Evolutionary conservation across 2,113 vertebrate species (phyloP).

Genomic region (Sphyrna mokarran): DNA sequence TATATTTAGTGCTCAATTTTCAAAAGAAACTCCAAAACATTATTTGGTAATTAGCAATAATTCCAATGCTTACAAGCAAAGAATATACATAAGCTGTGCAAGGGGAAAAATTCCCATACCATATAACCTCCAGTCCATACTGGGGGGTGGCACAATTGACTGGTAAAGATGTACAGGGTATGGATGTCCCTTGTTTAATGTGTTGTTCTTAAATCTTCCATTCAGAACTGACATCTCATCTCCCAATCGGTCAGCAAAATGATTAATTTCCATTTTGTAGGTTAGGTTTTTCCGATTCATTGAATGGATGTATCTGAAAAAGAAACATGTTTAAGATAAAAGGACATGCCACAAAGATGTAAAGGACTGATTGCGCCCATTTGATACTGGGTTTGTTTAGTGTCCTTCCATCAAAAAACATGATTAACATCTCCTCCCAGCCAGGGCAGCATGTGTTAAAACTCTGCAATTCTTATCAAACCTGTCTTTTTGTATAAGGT

Average conservation of each 20-base stretch:
- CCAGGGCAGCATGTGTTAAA: background rate
- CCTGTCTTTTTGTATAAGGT: background rate
- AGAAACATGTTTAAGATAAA: background rate
- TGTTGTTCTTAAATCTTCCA: slow-evolving; percentile 48
- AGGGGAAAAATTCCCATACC: slow-evolving; percentile 43
- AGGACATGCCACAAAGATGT: background rate
- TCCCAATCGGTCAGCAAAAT: slow-evolving; percentile 58
- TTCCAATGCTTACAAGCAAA: background rate
- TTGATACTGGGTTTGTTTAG: background rate
- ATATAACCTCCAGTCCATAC: slow-evolving; percentile 64
- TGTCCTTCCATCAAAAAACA: background rate
- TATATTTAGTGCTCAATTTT: background rate
- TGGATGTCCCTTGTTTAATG: slow-evolving; percentile 53
- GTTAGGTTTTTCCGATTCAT: slow-evolving; percentile 61
- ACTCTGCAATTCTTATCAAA: background rate
- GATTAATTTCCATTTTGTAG: slow-evolving; percentile 61
- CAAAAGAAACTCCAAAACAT: background rate
- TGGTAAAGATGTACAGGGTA: slow-evolving; percentile 50
- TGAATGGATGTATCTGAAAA: slow-evolving; percentile 62
- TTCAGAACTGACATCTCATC: slow-evolving; percentile 55
- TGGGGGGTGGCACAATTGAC: slow-evolving; percentile 55
- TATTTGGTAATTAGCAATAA: background rate
- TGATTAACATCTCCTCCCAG: background rate
- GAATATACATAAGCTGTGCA: background rate
- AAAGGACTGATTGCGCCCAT: background rate